A percentile compares a stretch with the other conserved stretches of the same genome.
These are phyloP conservation scores for Australoheros facetus DNA, from an alignment of 2,797 vertebrate species.

Conservation along the genomic window DNA sequence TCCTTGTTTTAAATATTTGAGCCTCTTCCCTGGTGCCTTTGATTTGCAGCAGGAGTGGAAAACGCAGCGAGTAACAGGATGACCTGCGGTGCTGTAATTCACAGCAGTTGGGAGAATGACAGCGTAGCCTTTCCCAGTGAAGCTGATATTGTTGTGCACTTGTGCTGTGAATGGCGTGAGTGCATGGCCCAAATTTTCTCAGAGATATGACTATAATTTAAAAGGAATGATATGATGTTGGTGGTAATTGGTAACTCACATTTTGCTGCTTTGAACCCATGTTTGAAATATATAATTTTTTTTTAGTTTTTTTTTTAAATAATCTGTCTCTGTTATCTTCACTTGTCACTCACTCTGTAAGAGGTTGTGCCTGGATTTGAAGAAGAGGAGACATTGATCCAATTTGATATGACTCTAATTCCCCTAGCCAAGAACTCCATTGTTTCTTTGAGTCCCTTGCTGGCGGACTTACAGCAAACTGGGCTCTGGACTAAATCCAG, in stretches of 20 bases:
- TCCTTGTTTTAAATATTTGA: conserved; percentile 6
- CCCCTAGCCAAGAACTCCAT: conserved; percentile 50
- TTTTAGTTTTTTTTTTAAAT: background rate
- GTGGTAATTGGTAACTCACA: conserved; percentile 40
- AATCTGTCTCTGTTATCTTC: conserved; percentile 40
- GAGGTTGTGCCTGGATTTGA: conserved; percentile 46
- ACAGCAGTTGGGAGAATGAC: conserved; percentile 56
- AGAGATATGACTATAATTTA: conserved; percentile 58
- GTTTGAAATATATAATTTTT: conserved; percentile 14
- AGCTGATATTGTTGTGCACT: conserved; percentile 52
- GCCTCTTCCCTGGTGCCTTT: background rate
- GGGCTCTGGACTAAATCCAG: conserved; percentile 52
- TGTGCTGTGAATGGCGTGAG: conserved; percentile 47
- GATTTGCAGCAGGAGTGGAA: conserved; percentile 27
- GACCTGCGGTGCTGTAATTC: conserved; percentile 53
- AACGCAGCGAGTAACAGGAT: conserved; percentile 20
- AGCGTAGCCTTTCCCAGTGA: conserved; percentile 38
- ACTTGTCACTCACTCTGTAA: conserved; percentile 31
- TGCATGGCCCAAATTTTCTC: conserved; percentile 43
- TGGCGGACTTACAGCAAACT: conserved; percentile 51
- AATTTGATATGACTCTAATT: conserved; percentile 62
- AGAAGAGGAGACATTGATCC: conserved; percentile 57
- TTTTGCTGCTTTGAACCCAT: conserved; percentile 35
- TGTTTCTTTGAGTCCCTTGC: conserved; percentile 53
- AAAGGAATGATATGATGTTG: conserved; percentile 42